These are phyloP conservation scores for Antidorcas marsupialis DNA, from an alignment of 2,113 vertebrate species.

Conservation along the genomic window DNA sequence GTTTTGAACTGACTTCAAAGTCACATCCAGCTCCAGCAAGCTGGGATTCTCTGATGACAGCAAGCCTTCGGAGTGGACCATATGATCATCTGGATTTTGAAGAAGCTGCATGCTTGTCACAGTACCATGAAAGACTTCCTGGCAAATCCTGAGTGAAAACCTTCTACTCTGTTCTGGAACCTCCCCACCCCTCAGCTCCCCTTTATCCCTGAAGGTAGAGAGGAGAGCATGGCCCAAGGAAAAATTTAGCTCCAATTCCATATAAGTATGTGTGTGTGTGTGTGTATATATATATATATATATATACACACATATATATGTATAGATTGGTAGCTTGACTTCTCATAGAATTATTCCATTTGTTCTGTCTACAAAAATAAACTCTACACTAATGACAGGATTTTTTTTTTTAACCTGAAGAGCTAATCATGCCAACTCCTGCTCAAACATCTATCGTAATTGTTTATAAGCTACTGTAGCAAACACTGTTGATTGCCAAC, in stretches of 20 bases:
- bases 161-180: background rate
- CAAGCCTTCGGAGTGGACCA: background rate
- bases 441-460: background rate
- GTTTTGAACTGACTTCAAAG: background rate
- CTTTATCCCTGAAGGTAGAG: background rate
- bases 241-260: background rate
- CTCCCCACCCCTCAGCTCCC: background rate
- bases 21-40: background rate
- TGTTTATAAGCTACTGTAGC: background rate
- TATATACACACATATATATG: background rate
- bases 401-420: background rate
- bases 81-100: background rate
- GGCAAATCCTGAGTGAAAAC: background rate
- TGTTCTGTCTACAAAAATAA: background rate
- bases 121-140: background rate
- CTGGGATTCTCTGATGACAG: background rate
- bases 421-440: background rate
- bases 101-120: background rate
- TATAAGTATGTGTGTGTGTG: background rate
- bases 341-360: background rate
- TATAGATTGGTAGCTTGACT: background rate
- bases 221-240: background rate
- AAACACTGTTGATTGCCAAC: background rate
- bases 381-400: background rate
- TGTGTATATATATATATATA: accelerated